Percentiles rank a stretch among this genome's conserved stretches.
phyloP scores from a whole-genome alignment of 1,140 invertebrate genomes.

The Saxidomus purpurata region DNA sequence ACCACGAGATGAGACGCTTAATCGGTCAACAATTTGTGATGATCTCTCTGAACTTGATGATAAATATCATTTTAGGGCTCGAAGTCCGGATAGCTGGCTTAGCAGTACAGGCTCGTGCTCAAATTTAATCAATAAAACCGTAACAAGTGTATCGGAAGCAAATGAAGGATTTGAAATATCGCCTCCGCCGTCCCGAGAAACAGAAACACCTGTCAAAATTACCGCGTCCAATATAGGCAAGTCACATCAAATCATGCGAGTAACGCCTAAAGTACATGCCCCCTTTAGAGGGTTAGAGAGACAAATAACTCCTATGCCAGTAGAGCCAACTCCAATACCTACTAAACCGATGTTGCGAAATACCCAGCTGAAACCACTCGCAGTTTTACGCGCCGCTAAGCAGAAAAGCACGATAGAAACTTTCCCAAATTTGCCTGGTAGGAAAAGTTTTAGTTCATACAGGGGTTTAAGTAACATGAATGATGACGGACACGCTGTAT shows the following conservation, averaged over 20 bases:
- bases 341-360: slow-evolving; percentile 52
- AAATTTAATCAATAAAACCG: slow-evolving; percentile 24
- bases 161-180: slow-evolving; percentile 38
- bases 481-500: not conserved
- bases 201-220: not conserved
- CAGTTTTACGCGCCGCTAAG: slow-evolving; percentile 15
- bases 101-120: slow-evolving; percentile 55
- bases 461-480: not conserved
- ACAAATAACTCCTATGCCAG: slow-evolving; percentile 2
- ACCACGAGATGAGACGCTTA: not conserved
- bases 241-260: slow-evolving; percentile 54
- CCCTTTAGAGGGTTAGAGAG: slow-evolving; percentile 44
- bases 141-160: not conserved
- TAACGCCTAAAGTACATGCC: slow-evolving; percentile 44
- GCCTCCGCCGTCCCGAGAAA: not conserved
- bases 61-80: not conserved
- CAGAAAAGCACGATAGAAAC: not conserved
- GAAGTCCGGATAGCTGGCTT: slow-evolving; percentile 60
- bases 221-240: slow-evolving; percentile 39
- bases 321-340: not conserved
- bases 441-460: not conserved
- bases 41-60: slow-evolving; percentile 47
- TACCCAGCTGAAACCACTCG: slow-evolving; percentile 48
- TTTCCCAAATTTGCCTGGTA: slow-evolving; percentile 30
- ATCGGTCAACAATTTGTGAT: slow-evolving; percentile 52